Percentiles rank a stretch among this genome's conserved stretches.
Conservation (phyloP, 2,797 vertebrate species). For the Todus mexicanus region DNA sequence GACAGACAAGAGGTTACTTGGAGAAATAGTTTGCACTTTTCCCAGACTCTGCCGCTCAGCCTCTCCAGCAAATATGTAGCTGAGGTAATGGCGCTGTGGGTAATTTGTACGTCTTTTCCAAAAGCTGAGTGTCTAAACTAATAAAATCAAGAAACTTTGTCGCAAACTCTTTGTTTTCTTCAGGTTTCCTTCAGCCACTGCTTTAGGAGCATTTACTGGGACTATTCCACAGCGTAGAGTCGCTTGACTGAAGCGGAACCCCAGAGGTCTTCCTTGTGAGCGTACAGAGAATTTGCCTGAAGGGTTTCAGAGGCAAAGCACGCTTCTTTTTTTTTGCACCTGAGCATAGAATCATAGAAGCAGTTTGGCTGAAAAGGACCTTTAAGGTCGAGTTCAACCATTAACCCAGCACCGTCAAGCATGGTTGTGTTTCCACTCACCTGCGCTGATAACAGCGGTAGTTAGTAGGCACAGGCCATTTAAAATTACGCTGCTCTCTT, state of each 20-base stretch:
- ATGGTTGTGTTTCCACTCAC: background rate
- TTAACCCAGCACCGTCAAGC: too few species aligned
- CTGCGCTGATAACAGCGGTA: background rate
- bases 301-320: background rate
- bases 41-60: constrained; percentile 17
- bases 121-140: background rate
- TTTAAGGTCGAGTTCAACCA: too few species aligned
- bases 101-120: constrained; percentile 1
- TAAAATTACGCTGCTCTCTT: background rate
- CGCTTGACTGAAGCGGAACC: background rate
- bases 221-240: background rate
- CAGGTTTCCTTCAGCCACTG: background rate
- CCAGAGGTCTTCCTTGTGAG: background rate
- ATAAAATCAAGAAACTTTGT: background rate
- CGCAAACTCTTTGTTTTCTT: background rate
- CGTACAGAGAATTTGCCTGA: background rate
- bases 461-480: background rate
- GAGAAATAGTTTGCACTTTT: constrained; percentile 49
- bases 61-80: background rate
- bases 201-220: background rate
- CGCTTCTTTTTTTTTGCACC: background rate
- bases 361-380: too few species aligned
- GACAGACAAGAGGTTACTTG: constrained; percentile 51
- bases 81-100: constrained; percentile 27
- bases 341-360: background rate